phyloP scores from a whole-genome alignment of 2,113 vertebrate species.

The Rafetus swinhoei region DNA sequence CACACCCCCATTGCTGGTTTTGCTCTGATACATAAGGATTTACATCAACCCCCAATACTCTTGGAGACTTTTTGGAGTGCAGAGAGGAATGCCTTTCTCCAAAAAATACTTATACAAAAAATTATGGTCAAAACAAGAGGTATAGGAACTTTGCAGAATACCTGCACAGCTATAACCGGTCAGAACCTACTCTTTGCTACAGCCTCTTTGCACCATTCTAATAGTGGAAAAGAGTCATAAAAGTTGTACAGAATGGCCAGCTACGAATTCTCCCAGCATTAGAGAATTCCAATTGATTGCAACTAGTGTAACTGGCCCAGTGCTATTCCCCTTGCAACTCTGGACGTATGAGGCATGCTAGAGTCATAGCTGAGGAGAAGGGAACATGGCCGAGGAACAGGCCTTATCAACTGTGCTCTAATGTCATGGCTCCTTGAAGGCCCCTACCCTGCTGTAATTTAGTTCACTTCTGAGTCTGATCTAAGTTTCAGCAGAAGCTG shows the following conservation, averaged over 20 bases:
- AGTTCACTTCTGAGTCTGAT: not conserved
- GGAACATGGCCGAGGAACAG: too few species aligned
- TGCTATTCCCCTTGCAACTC: not conserved
- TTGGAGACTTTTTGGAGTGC: too few species aligned
- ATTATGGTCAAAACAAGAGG: not conserved
- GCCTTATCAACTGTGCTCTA: not conserved
- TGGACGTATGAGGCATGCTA: too few species aligned
- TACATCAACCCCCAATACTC: too few species aligned
- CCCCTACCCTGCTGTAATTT: too few species aligned
- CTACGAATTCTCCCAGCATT: not conserved
- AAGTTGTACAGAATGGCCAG: not conserved
- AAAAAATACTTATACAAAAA: not conserved
- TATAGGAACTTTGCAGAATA: not conserved
- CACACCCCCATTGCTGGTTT: too few species aligned
- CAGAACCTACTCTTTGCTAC: not conserved
- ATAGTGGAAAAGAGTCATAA: not conserved
- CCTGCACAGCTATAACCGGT: not conserved
- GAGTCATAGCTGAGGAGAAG: too few species aligned
- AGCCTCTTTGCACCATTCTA: not conserved
- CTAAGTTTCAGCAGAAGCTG: not conserved
- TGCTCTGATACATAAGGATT: too few species aligned
- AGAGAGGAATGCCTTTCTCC: not conserved
- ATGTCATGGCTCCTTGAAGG: too few species aligned
- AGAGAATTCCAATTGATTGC: not conserved
- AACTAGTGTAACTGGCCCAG: not conserved